These are phyloP conservation scores for Heliconius charithonia DNA, from an alignment of 2,888 invertebrate genomes.

Conservation along the genomic window DNA sequence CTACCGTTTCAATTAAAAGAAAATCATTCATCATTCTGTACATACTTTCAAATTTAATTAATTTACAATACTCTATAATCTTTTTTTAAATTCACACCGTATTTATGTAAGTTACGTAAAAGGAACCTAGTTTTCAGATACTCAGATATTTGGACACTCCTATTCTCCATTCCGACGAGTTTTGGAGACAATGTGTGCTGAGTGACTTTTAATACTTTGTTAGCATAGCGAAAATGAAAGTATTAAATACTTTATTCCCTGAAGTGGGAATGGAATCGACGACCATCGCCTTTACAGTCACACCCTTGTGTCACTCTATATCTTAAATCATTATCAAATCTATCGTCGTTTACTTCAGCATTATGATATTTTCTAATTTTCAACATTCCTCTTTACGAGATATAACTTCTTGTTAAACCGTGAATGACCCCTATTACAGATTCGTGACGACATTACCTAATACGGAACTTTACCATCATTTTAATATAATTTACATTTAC, in stretches of 20 bases:
- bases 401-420: slow-evolving; percentile 30
- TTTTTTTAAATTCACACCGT: too few relatives aligned
- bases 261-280: too few relatives aligned
- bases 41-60: slow-evolving; percentile 3
- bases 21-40: slow-evolving; percentile 23
- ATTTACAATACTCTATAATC: not conserved
- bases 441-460: slow-evolving; percentile 40
- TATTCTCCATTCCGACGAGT: too few relatives aligned
- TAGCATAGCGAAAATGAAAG: too few relatives aligned
- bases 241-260: too few relatives aligned
- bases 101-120: too few relatives aligned
- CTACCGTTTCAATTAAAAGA: slow-evolving; percentile 17
- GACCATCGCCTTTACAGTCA: too few relatives aligned
- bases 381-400: slow-evolving; percentile 29
- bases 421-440: slow-evolving; percentile 37
- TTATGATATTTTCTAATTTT: slow-evolving; percentile 18
- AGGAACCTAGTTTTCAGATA: too few relatives aligned
- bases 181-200: too few relatives aligned
- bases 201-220: too few relatives aligned
- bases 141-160: too few relatives aligned
- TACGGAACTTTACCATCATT: slow-evolving; percentile 37
- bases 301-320: too few relatives aligned
- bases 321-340: not conserved
- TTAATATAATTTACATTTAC: slow-evolving; percentile 47
- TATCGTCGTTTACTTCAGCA: not conserved